Percentiles rank a stretch among this genome's conserved stretches.
Conservation (phyloP, 37 sponge, comb jelly and placozoan genomes). For the Halisarca cf. caerulea region DNA sequence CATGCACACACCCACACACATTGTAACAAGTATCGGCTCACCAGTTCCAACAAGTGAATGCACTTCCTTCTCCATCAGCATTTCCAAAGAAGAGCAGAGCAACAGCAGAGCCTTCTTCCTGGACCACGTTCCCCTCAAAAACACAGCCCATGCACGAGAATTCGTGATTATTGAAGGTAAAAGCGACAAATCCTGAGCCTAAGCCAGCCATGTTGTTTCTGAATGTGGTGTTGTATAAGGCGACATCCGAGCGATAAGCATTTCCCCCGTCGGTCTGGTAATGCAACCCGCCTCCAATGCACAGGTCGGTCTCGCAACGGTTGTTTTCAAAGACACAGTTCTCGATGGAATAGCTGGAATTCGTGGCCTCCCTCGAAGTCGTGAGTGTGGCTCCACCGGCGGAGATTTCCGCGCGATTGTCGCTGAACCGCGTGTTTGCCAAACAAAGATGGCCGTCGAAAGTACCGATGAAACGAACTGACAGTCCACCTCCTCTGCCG, state of each 20-base stretch:
- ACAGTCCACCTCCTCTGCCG: not conserved
- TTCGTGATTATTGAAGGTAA: not conserved
- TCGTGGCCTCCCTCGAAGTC: not conserved
- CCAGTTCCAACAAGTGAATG: not conserved
- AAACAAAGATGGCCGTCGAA: not conserved
- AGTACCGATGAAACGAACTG: not conserved
- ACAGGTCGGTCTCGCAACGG: not conserved
- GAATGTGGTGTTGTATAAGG: not conserved
- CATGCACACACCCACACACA: too few relatives aligned
- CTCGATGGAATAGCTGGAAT: not conserved
- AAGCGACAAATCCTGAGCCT: not conserved
- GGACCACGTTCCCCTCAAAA: not conserved
- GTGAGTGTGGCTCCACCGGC: not conserved
- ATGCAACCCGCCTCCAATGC: not conserved
- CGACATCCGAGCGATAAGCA: not conserved
- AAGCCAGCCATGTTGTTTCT: conserved; percentile 1
- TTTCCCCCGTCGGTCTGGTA: not conserved
- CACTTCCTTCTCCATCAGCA: not conserved
- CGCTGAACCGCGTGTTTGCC: not conserved
- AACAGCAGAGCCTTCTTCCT: not conserved
- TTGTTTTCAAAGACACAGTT: not conserved
- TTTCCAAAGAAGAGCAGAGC: not conserved
- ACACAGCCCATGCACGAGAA: not conserved
- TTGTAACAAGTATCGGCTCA: not conserved
- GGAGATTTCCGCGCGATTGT: not conserved